Percentiles rank a stretch among this genome's conserved stretches.
These are phyloP conservation scores for Hippocampus guttulatus DNA, from an alignment of 2,113 vertebrate genomes.

Conservation along the genomic window DNA sequence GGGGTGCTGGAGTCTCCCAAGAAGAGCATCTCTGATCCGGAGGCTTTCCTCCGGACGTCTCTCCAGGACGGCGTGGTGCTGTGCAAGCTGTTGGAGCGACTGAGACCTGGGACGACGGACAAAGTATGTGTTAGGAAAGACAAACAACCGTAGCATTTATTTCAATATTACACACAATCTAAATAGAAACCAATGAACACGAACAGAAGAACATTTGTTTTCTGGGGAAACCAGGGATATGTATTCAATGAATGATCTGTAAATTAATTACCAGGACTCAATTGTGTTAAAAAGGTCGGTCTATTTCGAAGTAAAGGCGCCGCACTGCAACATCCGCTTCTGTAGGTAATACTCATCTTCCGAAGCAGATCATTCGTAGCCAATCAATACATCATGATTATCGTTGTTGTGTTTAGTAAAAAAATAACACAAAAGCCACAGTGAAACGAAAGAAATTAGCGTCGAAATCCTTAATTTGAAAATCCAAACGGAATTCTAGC, in stretches of 20 bases:
- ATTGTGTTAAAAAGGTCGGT: neutral
- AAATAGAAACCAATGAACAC: neutral
- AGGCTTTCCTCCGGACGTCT: slow-evolving; percentile 83
- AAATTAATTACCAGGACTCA: neutral
- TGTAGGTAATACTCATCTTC: neutral
- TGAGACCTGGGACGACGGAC: slow-evolving; percentile 83
- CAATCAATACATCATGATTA: too few relatives aligned
- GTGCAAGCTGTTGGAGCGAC: slow-evolving; percentile 84
- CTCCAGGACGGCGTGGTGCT: slow-evolving; percentile 88
- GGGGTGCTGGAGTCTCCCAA: slow-evolving; percentile 93
- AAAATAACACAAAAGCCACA: neutral
- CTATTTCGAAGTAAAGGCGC: slow-evolving; percentile 36
- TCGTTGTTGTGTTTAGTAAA: neutral
- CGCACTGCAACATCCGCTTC: neutral
- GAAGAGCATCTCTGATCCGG: slow-evolving; percentile 87
- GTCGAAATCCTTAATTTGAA: slow-evolving; percentile 27
- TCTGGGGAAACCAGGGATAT: neutral
- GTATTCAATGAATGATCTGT: neutral
- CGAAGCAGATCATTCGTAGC: neutral
- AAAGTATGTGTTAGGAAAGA: slow-evolving; percentile 70
- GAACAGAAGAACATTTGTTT: neutral
- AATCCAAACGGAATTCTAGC: neutral
- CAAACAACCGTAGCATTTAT: neutral
- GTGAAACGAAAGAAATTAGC: neutral
- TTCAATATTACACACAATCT: neutral